A percentile compares a stretch with the other conserved stretches of the same genome.
Evolutionary conservation across 2,113 vertebrate species (phyloP).

Genomic region (Notarius quadriscutis): DNA sequence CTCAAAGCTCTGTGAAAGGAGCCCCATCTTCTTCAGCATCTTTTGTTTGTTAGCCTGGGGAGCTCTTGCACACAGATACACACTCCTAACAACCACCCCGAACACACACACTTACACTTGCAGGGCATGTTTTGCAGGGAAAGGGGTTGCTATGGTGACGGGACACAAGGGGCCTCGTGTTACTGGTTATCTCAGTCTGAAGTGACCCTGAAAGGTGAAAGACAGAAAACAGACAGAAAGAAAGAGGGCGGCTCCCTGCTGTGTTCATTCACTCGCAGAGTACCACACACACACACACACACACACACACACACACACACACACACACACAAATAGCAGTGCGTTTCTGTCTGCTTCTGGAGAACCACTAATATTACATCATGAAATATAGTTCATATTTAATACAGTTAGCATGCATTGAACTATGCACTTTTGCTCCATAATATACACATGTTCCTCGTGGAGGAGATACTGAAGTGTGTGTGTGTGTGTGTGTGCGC

Average conservation of each 20-base stretch:
- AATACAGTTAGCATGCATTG: background rate
- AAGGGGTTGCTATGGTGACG: conserved; percentile 47
- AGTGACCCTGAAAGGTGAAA: conserved; percentile 45
- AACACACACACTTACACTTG: conserved; percentile 20
- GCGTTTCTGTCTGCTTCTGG: background rate
- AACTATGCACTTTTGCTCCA: background rate
- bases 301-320: background rate
- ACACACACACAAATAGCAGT: background rate
- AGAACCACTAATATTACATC: background rate
- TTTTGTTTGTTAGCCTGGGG: conserved; percentile 15
- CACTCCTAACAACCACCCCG: background rate
- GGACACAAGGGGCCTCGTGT: conserved; percentile 44
- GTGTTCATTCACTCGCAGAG: conserved; percentile 28
- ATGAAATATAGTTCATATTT: background rate
- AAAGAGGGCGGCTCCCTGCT: conserved; percentile 38
- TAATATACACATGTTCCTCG: background rate
- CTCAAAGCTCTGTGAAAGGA: background rate
- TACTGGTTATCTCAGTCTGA: conserved; percentile 45
- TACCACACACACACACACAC: background rate
- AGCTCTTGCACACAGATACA: background rate
- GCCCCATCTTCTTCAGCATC: conserved; percentile 24
- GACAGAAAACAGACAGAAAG: conserved; percentile 28
- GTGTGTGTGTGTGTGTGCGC: no score
- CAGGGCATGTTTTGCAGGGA: conserved; percentile 43
- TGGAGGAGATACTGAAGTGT: background rate